Percentiles rank a stretch among this genome's conserved stretches.
Evolutionary conservation across 2,113 vertebrate species (phyloP).

Genomic region (Turdus rufiventris): DNA sequence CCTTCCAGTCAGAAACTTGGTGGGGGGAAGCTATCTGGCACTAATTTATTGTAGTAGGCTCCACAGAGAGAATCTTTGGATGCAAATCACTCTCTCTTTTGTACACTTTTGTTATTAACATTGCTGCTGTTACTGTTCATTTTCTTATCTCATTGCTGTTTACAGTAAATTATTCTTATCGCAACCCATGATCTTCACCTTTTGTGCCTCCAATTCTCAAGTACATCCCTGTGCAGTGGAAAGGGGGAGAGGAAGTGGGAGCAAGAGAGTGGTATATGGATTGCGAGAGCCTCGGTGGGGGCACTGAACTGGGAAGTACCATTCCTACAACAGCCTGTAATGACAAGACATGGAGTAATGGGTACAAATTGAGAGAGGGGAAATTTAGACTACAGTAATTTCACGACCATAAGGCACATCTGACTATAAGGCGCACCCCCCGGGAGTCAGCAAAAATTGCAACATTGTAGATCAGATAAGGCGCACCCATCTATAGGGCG

Average conservation of each 20-base stretch:
- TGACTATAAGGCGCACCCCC: too few relatives aligned
- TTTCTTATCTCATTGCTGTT: neutral
- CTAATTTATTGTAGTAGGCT: neutral
- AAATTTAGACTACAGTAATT: neutral
- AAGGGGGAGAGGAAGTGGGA: rapidly evolving
- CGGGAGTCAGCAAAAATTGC: too few relatives aligned
- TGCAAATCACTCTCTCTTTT: neutral
- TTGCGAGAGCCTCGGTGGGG: neutral
- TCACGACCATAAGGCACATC: too few relatives aligned
- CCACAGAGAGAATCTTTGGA: neutral
- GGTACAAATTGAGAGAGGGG: neutral
- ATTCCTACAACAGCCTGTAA: neutral
- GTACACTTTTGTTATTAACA: neutral
- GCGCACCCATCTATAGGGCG: too few relatives aligned
- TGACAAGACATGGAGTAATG: neutral
- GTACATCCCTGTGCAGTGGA: rapidly evolving
- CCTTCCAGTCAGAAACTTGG: neutral
- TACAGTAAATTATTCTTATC: neutral
- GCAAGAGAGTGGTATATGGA: too few relatives aligned
- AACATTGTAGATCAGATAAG: too few relatives aligned
- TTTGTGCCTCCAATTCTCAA: neutral
- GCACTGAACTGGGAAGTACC: neutral
- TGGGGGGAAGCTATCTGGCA: neutral
- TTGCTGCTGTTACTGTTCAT: neutral
- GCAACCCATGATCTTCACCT: rapidly evolving